phyloP scores from a whole-genome alignment of 2,797 vertebrate genomes.

The Sebastes wilsoni region DNA sequence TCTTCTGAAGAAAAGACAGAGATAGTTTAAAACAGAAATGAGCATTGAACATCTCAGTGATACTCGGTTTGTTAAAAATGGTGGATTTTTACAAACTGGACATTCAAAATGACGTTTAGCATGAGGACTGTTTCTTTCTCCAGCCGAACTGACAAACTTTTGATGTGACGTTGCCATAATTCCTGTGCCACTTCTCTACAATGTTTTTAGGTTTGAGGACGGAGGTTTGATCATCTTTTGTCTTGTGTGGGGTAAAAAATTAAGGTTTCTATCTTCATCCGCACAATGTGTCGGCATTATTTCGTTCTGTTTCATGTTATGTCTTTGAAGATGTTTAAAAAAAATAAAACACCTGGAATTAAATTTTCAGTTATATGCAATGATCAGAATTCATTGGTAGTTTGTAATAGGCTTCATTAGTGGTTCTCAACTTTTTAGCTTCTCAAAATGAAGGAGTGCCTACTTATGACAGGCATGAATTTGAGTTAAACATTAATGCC shows the following conservation, averaged over 20 bases:
- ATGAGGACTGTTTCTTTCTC: slow-evolving; percentile 42
- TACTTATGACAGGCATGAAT: background rate
- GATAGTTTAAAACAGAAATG: background rate
- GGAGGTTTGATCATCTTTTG: background rate
- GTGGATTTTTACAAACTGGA: slow-evolving; percentile 16
- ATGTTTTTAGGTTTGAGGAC: slow-evolving; percentile 29
- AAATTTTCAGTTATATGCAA: slow-evolving; percentile 7
- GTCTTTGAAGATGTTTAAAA: slow-evolving; percentile 9
- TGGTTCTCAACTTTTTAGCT: slow-evolving; percentile 10
- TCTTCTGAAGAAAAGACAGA: background rate
- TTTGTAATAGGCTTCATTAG: background rate
- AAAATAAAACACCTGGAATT: slow-evolving; percentile 6
- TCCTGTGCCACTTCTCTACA: slow-evolving; percentile 24
- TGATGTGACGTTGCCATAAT: slow-evolving; percentile 44
- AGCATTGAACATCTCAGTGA: background rate
- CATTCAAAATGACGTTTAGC: slow-evolving; percentile 22
- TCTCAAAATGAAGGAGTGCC: background rate
- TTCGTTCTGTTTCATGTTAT: slow-evolving; percentile 6
- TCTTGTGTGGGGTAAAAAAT: background rate
- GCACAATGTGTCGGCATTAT: slow-evolving; percentile 26
- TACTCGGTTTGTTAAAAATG: background rate
- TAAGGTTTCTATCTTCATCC: slow-evolving; percentile 2
- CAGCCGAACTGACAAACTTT: slow-evolving; percentile 15
- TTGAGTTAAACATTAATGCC: background rate
- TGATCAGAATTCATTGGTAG: slow-evolving; percentile 15